Conservation (phyloP, 1,140 invertebrate genomes). For the Maconellicoccus hirsutus region DNA sequence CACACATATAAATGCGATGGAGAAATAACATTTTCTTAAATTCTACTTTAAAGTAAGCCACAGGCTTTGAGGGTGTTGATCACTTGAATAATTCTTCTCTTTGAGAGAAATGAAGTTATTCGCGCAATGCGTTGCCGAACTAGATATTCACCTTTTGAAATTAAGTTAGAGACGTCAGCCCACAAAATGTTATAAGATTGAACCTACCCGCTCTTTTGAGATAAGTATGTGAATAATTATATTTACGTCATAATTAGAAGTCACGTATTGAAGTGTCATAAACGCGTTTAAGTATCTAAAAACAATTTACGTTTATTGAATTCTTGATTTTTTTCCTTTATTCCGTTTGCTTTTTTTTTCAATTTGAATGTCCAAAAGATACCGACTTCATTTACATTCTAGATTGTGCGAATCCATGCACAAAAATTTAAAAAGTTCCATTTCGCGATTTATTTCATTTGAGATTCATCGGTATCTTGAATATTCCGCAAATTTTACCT, state of each 20-base stretch:
- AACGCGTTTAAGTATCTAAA: no score
- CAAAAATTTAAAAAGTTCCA: background rate
- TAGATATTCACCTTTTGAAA: background rate
- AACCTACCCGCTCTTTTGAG: background rate
- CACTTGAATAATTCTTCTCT: constrained; percentile 9
- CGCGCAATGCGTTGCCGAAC: background rate
- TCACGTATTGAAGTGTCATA: no score
- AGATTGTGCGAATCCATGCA: no score
- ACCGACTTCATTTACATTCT: no score
- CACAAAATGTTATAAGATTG: background rate
- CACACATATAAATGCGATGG: background rate
- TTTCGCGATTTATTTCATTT: background rate
- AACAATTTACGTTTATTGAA: no score
- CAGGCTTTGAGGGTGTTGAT: background rate
- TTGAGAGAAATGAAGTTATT: background rate
- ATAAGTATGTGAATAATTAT: background rate
- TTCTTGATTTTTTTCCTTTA: no score
- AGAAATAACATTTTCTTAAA: constrained; percentile 10
- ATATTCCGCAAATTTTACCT: no score
- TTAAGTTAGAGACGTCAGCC: background rate
- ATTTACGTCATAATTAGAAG: no score
- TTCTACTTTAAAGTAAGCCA: background rate
- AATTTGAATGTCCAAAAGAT: no score
- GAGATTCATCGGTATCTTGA: no score
- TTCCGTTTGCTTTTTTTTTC: no score